Base-by-base conservation (phyloP, 2,888 invertebrate genomes). In the Dryobotodes eremita region DNA sequence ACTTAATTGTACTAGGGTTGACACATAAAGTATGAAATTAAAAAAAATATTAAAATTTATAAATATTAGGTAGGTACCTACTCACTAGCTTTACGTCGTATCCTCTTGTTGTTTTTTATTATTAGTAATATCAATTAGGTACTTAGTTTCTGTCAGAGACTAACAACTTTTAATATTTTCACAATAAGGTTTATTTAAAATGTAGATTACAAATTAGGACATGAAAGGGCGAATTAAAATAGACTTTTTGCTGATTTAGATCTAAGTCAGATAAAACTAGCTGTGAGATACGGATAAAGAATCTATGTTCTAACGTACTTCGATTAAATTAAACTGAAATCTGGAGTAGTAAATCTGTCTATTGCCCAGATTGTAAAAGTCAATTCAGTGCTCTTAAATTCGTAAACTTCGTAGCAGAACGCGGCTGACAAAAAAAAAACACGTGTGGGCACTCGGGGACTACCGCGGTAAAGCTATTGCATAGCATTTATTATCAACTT, bases 271-370 rank as follows among this genome's bases (percentile, higher is more conserved):
- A 55, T 31, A 23, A 77, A 55, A n/a, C n/a, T n/a, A n/a, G n/a
- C 31, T 64, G 4, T 31, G 1, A n/a, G 5, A 77, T 31, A 8
- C 8, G 20, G 15, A 65, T 31, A 71, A 48, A 57, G 8, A 57
- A 48, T n/a, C 31, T n/a, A 8, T n/a, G 31, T 75, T 75, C 57
- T 31, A 36, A 75, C 31, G 10, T 57, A 23, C 17, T 31, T 13
- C 20, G 20, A 50, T 23, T 15, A 26, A 68, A 20, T 20, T 20
- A 48, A 50, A 23, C 23, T 15, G 4, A 68, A 17, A 46, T 53
- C 57, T 42, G 6, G 17, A 46, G 50, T 17, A 48, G 23, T 82
- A 82, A 61, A 66, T 74, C 46, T 53, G 55, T 74, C 0, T 26
- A 53, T 26, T 26, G 20, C 15, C 42, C 11, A 42, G 61, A 59